Conservation (phyloP, 2,797 vertebrate species). For the Salarias fasciatus region DNA sequence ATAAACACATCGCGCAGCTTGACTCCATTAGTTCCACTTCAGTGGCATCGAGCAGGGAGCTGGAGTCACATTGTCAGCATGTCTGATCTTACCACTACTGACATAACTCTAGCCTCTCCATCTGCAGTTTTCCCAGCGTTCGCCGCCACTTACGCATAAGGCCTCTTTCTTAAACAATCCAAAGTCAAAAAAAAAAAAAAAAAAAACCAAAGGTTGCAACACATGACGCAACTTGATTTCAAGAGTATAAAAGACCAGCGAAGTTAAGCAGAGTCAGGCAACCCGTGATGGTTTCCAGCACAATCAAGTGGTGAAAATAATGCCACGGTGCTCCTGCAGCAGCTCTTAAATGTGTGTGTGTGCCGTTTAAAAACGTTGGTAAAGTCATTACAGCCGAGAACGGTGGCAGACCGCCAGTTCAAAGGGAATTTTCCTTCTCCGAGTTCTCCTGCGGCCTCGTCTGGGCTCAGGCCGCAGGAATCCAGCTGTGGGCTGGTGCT, state of each 20-base stretch:
- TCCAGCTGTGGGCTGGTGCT: conserved; percentile 72
- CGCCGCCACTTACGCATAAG: conserved; percentile 25
- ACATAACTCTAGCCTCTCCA: conserved; percentile 18
- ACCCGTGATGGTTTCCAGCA: conserved; percentile 28
- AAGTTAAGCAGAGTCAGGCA: conserved; percentile 34
- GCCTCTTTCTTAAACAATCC: conserved; percentile 27
- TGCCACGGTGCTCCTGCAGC: conserved; percentile 45
- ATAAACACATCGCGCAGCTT: conserved; percentile 73
- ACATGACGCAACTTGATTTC: conserved; percentile 51
- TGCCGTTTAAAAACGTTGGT: conserved; percentile 71
- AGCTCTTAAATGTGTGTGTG: conserved; percentile 64
- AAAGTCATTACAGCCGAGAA: conserved; percentile 79
- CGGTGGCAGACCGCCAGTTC: conserved; percentile 80
- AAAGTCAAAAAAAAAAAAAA: conserved; percentile 11
- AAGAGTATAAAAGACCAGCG: conserved; percentile 11
- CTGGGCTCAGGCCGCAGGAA: conserved; percentile 81
- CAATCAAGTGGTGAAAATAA: conserved; percentile 65
- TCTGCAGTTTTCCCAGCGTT: conserved; percentile 53
- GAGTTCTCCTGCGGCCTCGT: conserved; percentile 76
- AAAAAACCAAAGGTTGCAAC: conserved; percentile 18
- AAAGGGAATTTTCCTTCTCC: conserved; percentile 80
- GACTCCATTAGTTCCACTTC: conserved; percentile 75
- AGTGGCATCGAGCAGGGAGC: conserved; percentile 66
- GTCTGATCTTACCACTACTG: conserved; percentile 39
- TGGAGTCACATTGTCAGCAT: conserved; percentile 57